Percentiles rank a stretch among this genome's conserved stretches.
Conservation (phyloP, 2,797 vertebrate genomes). For the Euthynnus affinis region DNA sequence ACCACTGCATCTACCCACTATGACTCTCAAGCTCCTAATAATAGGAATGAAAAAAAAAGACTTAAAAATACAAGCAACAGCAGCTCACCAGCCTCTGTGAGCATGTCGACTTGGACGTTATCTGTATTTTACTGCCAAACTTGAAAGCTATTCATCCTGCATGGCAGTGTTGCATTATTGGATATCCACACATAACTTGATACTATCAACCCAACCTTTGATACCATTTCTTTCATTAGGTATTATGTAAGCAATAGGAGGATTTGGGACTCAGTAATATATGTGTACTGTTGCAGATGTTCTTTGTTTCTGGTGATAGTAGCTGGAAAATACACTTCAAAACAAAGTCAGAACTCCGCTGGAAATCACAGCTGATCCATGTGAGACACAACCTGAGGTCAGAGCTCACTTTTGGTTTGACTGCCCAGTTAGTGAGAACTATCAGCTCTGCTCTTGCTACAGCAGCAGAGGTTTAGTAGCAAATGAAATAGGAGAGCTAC, state of each 20-base stretch:
- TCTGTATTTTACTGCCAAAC: too few relatives aligned
- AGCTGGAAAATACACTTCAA: neutral
- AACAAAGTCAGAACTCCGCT: slow-evolving; percentile 22
- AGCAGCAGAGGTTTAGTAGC: slow-evolving; percentile 31
- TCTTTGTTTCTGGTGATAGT: neutral
- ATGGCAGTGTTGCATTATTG: too few relatives aligned
- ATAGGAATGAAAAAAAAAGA: neutral
- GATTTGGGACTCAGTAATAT: neutral
- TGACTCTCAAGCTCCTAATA: neutral
- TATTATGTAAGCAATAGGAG: neutral
- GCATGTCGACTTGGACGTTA: neutral
- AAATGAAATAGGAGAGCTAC: slow-evolving; percentile 27
- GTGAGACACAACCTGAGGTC: slow-evolving; percentile 53
- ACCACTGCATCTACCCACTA: neutral
- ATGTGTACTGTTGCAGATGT: neutral
- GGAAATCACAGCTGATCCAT: slow-evolving; percentile 45
- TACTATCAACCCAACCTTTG: neutral
- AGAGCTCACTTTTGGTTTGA: slow-evolving; percentile 40
- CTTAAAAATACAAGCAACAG: neutral
- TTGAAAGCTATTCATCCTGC: too few relatives aligned
- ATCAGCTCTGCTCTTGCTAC: slow-evolving; percentile 46
- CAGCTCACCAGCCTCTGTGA: neutral
- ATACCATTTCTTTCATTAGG: neutral
- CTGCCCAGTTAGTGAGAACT: slow-evolving; percentile 54
- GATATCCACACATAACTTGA: neutral